These are phyloP conservation scores for Yoshiicerus persimilis DNA, from an alignment of 1,140 invertebrate genomes.

Conservation along the genomic window DNA sequence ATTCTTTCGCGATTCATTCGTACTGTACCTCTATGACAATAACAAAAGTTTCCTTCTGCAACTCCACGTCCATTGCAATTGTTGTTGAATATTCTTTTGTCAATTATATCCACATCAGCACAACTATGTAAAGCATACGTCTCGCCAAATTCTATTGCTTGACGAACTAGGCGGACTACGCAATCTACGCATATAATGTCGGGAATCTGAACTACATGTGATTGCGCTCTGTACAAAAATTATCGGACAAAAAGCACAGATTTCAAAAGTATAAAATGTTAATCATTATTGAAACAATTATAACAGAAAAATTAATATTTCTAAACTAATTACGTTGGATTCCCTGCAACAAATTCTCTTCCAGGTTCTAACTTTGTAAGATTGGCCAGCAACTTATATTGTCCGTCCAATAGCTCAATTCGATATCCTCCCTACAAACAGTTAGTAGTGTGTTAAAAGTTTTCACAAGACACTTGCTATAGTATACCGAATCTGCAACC, in stretches of 20 bases:
- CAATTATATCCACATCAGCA: slow-evolving; percentile 78
- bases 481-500: too few species aligned
- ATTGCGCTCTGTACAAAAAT: slow-evolving; percentile 69
- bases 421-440: slow-evolving; percentile 80
- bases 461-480: too few species aligned
- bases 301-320: not conserved
- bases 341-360: slow-evolving; percentile 74
- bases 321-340: slow-evolving; percentile 66
- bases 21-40: slow-evolving; percentile 33
- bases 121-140: slow-evolving; percentile 91
- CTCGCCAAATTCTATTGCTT: slow-evolving; percentile 83
- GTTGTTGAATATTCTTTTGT: slow-evolving; percentile 65
- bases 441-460: too few species aligned
- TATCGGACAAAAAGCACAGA: not conserved
- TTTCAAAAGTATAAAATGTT: not conserved
- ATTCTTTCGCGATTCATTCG: not conserved
- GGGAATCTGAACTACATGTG: slow-evolving; percentile 75
- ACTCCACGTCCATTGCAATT: slow-evolving; percentile 79
- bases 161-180: slow-evolving; percentile 79
- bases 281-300: not conserved
- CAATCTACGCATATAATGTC: slow-evolving; percentile 86
- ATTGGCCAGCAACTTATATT: slow-evolving; percentile 78
- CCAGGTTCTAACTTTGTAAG: slow-evolving; percentile 76
- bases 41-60: slow-evolving; percentile 64
- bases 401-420: slow-evolving; percentile 75